Percentiles rank a stretch among this genome's conserved stretches.
Conservation (phyloP, 2,113 vertebrate species). For the Etia nguti region DNA sequence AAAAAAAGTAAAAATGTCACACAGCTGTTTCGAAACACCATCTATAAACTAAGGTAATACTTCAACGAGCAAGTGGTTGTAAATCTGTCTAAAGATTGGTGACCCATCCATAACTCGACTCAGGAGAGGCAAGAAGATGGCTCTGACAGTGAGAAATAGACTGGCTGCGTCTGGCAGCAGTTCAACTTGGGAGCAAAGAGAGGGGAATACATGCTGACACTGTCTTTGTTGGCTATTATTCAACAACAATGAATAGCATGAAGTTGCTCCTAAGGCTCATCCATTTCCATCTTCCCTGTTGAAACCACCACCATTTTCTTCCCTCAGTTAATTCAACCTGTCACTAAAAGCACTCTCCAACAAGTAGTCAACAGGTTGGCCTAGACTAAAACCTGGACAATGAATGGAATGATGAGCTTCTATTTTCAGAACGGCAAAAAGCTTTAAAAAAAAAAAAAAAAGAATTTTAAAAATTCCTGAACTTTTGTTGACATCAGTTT, state of each 20-base stretch:
- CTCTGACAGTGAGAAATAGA: conserved; percentile 21
- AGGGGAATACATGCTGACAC: conserved; percentile 50
- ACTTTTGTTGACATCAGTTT: conserved; percentile 41
- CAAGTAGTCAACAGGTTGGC: conserved; percentile 31
- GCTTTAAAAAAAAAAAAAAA: neutral
- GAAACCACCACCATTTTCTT: neutral
- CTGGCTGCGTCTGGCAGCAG: conserved; percentile 18
- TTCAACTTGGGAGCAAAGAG: conserved; percentile 31
- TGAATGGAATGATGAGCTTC: neutral
- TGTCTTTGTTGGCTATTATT: conserved; percentile 55
- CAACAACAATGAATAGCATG: conserved; percentile 52
- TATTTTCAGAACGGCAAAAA: conserved; percentile 25
- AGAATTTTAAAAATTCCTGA: neutral
- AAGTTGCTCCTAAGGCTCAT: conserved; percentile 21
- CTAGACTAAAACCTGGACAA: neutral
- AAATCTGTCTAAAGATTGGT: conserved; percentile 6
- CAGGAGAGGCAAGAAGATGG: conserved; percentile 11
- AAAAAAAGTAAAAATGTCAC: neutral
- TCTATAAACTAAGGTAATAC: neutral
- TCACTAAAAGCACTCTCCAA: conserved; percentile 37
- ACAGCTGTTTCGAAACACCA: neutral
- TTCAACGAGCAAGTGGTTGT: neutral
- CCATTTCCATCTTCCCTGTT: neutral
- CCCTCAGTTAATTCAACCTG: conserved; percentile 23
- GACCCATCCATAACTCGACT: conserved; percentile 12